Evolutionary conservation across 1,140 invertebrate genomes (phyloP).

Genomic region (Argopecten irradians): DNA sequence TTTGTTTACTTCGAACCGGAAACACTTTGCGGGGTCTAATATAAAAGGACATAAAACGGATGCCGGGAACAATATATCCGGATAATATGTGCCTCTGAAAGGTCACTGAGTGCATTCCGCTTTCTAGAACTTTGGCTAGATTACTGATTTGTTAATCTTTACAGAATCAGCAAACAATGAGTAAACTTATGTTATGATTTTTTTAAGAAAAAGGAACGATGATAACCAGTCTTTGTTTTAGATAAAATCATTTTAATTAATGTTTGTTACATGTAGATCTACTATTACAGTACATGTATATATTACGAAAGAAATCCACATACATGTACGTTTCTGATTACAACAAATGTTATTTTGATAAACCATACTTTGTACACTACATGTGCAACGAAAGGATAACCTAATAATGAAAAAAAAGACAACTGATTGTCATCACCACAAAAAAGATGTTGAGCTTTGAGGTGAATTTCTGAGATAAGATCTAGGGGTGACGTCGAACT

Average conservation of each 20-base stretch:
- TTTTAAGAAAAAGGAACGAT: no score
- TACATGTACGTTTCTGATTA: no score
- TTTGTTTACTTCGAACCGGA: not conserved
- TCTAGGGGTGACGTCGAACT: not conserved
- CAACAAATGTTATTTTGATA: no score
- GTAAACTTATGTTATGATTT: no score
- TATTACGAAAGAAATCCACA: no score
- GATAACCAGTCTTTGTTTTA: not conserved
- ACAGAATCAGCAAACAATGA: no score
- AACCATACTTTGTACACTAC: no score
- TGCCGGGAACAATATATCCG: not conserved
- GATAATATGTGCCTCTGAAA: not conserved
- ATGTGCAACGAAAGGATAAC: no score
- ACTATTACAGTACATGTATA: no score
- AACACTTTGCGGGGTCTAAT: not conserved
- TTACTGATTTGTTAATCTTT: no score
- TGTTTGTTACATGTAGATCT: no score
- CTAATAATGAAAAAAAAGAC: not conserved
- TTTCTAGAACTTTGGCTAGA: not conserved
- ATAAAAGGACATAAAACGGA: not conserved
- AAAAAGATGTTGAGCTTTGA: not conserved
- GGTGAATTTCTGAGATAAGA: not conserved
- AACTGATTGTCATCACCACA: not conserved
- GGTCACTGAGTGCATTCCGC: not conserved
- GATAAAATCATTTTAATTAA: not conserved